Conservation (phyloP, 2,113 vertebrate genomes). For the Halcyon senegalensis region DNA sequence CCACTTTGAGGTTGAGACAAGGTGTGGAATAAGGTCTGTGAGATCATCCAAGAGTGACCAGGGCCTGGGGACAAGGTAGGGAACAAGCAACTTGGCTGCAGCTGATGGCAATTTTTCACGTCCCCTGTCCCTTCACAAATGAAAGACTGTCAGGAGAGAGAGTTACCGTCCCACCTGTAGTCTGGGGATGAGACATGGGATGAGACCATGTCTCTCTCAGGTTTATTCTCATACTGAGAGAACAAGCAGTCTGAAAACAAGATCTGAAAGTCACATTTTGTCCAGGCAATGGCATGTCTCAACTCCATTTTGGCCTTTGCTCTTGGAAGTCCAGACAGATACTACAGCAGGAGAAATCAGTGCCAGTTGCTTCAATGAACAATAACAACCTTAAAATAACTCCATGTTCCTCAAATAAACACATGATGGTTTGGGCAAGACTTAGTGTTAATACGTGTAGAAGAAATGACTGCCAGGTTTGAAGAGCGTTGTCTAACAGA, state of each 20-base stretch:
- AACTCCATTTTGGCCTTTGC: not conserved
- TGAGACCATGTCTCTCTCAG: not conserved
- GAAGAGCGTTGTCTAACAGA: not conserved
- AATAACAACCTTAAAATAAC: not conserved
- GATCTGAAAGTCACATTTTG: not conserved
- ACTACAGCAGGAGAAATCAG: not conserved
- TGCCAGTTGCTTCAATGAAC: not conserved
- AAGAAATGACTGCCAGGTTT: not conserved
- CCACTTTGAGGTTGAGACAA: not conserved
- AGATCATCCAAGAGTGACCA: not conserved
- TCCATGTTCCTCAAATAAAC: not conserved
- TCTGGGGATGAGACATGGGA: not conserved
- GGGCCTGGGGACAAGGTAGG: not conserved
- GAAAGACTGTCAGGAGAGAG: not conserved
- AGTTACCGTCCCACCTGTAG: not conserved
- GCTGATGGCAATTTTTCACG: not conserved
- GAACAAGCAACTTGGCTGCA: not conserved
- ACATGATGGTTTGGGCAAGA: not conserved
- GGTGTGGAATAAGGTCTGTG: not conserved
- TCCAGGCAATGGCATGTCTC: not conserved
- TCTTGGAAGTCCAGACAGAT: not conserved
- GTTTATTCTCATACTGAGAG: not conserved
- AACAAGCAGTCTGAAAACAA: not conserved
- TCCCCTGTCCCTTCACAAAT: not conserved
- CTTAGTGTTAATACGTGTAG: not conserved